Evolutionary conservation across 2,113 vertebrate genomes (phyloP).

Genomic region (Microcebus lehilahytsara): DNA sequence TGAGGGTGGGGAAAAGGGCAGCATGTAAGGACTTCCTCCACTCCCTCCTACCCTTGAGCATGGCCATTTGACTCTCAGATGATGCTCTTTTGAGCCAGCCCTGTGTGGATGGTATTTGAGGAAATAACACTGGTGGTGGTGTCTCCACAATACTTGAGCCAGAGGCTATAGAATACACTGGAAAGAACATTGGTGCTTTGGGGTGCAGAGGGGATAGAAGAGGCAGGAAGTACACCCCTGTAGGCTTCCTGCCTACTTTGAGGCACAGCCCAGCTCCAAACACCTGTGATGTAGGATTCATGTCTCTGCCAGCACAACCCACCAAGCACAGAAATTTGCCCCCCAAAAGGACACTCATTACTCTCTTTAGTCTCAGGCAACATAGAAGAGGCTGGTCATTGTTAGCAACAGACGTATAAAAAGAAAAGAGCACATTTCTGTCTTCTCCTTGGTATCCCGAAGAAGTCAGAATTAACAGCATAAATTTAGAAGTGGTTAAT

Average conservation of each 20-base stretch:
- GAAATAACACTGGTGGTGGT: background rate
- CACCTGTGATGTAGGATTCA: background rate
- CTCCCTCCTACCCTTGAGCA: background rate
- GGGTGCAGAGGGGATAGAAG: background rate
- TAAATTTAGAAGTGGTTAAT: constrained; percentile 46
- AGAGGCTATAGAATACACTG: background rate
- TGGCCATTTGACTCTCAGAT: background rate
- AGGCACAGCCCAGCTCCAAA: background rate
- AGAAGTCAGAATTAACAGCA: constrained; percentile 22
- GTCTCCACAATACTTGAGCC: background rate
- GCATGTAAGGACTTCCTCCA: background rate
- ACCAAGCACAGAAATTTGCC: background rate
- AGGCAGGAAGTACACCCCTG: background rate
- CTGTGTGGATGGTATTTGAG: background rate
- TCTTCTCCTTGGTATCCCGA: background rate
- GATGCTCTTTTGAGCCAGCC: background rate
- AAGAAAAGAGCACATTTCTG: background rate
- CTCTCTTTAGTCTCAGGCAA: background rate
- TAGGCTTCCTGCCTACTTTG: background rate
- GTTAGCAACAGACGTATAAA: background rate
- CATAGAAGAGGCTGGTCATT: background rate
- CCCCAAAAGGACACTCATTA: background rate
- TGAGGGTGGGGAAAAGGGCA: background rate
- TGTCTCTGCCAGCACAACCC: background rate
- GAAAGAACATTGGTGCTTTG: background rate